A percentile compares a stretch with the other conserved stretches of the same genome.
phyloP scores from a whole-genome alignment of 2,888 invertebrate species.

The Diaprepes abbreviatus region DNA sequence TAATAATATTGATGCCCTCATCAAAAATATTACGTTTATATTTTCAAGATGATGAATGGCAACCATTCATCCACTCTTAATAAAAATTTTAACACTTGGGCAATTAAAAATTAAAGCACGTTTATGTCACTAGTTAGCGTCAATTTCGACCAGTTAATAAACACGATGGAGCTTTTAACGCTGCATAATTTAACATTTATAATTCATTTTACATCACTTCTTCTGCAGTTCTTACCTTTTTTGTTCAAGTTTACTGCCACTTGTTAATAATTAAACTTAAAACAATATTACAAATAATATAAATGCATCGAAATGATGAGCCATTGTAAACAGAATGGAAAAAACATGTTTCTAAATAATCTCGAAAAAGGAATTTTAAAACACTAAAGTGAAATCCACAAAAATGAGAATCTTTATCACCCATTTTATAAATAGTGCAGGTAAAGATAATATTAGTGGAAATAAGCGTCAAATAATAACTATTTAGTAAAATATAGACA shows the following conservation, averaged over 20 bases:
- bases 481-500: too few relatives aligned
- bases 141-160: conserved; percentile 36
- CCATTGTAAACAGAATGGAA: too few relatives aligned
- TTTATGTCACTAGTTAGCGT: conserved; percentile 44
- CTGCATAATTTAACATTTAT: conserved; percentile 51
- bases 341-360: too few relatives aligned
- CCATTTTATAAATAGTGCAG: too few relatives aligned
- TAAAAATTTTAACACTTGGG: conserved; percentile 37
- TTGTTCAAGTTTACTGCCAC: background rate
- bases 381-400: too few relatives aligned
- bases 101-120: conserved; percentile 40
- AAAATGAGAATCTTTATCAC: too few relatives aligned
- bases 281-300: background rate
- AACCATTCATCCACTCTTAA: conserved; percentile 22
- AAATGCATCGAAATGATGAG: too few relatives aligned
- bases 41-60: conserved; percentile 29
- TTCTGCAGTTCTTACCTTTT: background rate
- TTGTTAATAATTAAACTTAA: background rate
- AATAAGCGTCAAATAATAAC: too few relatives aligned
- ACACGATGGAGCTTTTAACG: conserved; percentile 48
- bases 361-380: too few relatives aligned
- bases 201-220: conserved; percentile 21
- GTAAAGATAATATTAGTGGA: too few relatives aligned
- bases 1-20: conserved; percentile 9
- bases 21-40: conserved; percentile 2